Evolutionary conservation across 2,113 vertebrate genomes (phyloP).

Genomic region (Clarias macrocephalus): DNA sequence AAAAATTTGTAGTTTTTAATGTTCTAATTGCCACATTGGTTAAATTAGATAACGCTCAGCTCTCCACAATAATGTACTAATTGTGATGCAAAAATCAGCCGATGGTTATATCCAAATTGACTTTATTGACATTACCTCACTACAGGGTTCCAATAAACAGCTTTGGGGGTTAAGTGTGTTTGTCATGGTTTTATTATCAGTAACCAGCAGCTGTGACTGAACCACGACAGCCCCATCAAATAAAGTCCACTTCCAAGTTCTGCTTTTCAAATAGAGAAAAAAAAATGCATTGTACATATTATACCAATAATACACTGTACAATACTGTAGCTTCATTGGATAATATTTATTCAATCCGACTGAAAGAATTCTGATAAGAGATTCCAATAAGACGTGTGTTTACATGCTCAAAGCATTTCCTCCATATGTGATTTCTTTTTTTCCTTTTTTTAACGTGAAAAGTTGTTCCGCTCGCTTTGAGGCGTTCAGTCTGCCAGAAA

Average conservation of each 20-base stretch:
- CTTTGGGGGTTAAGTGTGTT: background rate
- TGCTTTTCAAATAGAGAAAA: background rate
- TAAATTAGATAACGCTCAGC: background rate
- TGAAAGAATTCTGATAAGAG: too few species aligned
- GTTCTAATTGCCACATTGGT: background rate
- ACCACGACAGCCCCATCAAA: background rate
- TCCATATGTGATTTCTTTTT: too few species aligned
- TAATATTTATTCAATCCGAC: too few species aligned
- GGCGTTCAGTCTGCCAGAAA: too few species aligned
- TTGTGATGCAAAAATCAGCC: background rate
- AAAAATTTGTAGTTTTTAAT: background rate
- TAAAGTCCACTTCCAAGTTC: background rate
- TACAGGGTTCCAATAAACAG: background rate
- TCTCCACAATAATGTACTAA: background rate
- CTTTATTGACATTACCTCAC: background rate
- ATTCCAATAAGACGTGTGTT: too few species aligned
- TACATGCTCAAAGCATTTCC: too few species aligned
- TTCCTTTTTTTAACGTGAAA: too few species aligned
- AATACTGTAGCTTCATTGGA: too few species aligned
- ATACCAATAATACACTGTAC: too few species aligned
- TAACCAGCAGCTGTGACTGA: slow-evolving; percentile 11
- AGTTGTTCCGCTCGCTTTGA: too few species aligned
- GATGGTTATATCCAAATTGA: slow-evolving; percentile 5
- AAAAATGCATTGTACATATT: background rate
- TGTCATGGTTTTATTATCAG: slow-evolving; percentile 4